A percentile compares a stretch with the other conserved stretches of the same genome.
phyloP scores from a whole-genome alignment of 1,140 invertebrate genomes.

The Reticulitermes speratus region DNA sequence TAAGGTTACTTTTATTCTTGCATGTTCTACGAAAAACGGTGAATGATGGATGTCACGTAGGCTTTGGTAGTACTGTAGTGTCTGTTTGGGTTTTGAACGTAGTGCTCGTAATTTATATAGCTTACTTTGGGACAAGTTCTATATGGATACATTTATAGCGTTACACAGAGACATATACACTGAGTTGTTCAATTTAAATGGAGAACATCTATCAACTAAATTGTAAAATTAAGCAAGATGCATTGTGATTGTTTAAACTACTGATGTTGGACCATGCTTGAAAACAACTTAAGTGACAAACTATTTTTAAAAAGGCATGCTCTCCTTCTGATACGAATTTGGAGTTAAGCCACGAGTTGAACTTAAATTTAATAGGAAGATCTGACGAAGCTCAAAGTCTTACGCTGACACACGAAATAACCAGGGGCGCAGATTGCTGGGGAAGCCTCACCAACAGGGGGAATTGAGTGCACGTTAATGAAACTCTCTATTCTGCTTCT shows the following conservation, averaged over 20 bases:
- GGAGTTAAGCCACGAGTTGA: not conserved
- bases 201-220: not conserved
- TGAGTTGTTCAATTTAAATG: not conserved
- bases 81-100: too few relatives aligned
- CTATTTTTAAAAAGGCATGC: not conserved
- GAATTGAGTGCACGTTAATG: not conserved
- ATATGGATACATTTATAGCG: too few relatives aligned
- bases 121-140: too few relatives aligned
- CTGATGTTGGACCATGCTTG: not conserved
- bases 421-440: not conserved
- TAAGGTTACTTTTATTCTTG: too few relatives aligned
- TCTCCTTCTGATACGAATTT: not conserved
- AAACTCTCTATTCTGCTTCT: not conserved
- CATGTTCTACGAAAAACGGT: too few relatives aligned
- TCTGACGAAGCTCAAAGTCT: constrained; percentile 4
- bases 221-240: not conserved
- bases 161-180: not conserved
- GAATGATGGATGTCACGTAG: too few relatives aligned
- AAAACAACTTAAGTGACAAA: not conserved
- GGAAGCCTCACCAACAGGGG: not conserved
- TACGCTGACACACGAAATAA: not conserved
- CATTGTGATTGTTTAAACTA: not conserved
- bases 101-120: too few relatives aligned
- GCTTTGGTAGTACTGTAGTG: too few relatives aligned
- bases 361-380: not conserved